phyloP scores from a whole-genome alignment of 2,888 invertebrate genomes.

The Esperia sulphurella region DNA sequence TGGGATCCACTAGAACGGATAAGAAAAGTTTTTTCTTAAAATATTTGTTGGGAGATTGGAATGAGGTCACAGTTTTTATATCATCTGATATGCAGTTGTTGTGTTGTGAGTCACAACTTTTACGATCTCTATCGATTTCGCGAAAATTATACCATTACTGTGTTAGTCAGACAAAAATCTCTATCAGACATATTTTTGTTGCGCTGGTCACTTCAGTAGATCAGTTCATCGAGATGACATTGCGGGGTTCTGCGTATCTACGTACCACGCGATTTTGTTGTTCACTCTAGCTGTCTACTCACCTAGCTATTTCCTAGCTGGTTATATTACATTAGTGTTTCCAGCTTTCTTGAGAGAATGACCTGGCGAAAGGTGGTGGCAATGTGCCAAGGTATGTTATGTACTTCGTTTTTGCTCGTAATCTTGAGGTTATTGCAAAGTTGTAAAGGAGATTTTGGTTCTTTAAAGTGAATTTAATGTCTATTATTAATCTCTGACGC shows the following conservation, averaged over 20 bases:
- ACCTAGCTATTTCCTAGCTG: neutral
- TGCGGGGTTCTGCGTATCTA: conserved; percentile 2
- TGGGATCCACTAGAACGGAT: no score
- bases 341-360: conserved; percentile 51
- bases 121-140: no score
- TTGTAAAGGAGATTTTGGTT: no score
- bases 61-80: no score
- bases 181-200: conserved; percentile 25
- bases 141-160: neutral
- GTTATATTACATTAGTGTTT: conserved; percentile 36
- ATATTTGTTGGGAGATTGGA: no score
- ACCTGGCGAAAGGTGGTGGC: conserved; percentile 60
- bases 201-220: conserved; percentile 6
- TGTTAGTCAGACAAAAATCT: conserved; percentile 7
- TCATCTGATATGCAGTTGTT: no score
- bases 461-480: no score
- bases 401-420: neutral
- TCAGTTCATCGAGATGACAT: conserved; percentile 9
- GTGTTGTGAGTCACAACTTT: no score
- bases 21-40: no score
- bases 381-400: conserved; percentile 25
- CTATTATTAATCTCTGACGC: no score
- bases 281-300: neutral
- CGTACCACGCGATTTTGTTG: neutral
- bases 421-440: no score